These are phyloP conservation scores for Gymnoscopelus microlampas DNA, from an alignment of 2,797 vertebrate species.

Conservation along the genomic window DNA sequence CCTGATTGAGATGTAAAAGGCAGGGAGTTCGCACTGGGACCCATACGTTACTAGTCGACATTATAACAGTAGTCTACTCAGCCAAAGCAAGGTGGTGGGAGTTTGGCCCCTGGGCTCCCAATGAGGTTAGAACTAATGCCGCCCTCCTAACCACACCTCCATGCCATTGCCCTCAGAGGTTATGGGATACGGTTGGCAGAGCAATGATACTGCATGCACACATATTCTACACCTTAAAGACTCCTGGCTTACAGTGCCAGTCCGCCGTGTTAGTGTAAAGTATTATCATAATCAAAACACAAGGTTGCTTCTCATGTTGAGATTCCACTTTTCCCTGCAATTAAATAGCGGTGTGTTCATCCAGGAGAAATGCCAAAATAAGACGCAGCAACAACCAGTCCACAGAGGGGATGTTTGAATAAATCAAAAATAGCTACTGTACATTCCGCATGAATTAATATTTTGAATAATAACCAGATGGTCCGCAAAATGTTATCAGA, in stretches of 20 bases:
- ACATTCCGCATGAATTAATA: too few relatives aligned
- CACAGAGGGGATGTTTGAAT: too few relatives aligned
- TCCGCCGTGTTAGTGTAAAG: slow-evolving; percentile 41
- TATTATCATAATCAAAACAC: slow-evolving; percentile 46
- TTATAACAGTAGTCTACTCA: slow-evolving; percentile 76
- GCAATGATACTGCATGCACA: slow-evolving; percentile 38
- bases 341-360: background rate
- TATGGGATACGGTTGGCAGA: slow-evolving; percentile 47
- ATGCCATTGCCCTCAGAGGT: slow-evolving; percentile 60
- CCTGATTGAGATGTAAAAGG: slow-evolving; percentile 84
- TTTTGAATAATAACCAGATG: too few relatives aligned
- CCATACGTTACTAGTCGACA: slow-evolving; percentile 78
- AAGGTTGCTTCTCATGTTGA: slow-evolving; percentile 15
- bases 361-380: too few relatives aligned
- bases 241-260: slow-evolving; percentile 33
- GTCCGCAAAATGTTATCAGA: too few relatives aligned
- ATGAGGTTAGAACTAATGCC: slow-evolving; percentile 73
- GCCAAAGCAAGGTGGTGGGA: slow-evolving; percentile 71
- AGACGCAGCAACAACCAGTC: too few relatives aligned
- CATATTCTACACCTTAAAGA: slow-evolving; percentile 34
- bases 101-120: slow-evolving; percentile 52
- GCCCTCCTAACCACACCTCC: slow-evolving; percentile 50
- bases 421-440: too few relatives aligned
- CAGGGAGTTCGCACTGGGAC: slow-evolving; percentile 79
- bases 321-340: slow-evolving; percentile 15